Evolutionary conservation across 2,113 vertebrate genomes (phyloP).

Genomic region (human): GRCh38 chrX:12659501-12660000

Average conservation of each 20-base stretch:
- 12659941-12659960: slow-evolving; percentile 30
- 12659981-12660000: background rate
- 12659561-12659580: background rate
- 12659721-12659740: background rate
- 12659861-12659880: slow-evolving; percentile 3
- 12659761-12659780: background rate
- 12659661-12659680: background rate
- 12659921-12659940: slow-evolving; percentile 1
- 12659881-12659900: background rate
- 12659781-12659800: background rate
- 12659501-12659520: background rate
- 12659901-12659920: slow-evolving; percentile 14
- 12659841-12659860: slow-evolving; percentile 39
- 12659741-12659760: background rate
- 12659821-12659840: slow-evolving; percentile 49
- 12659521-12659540: background rate
- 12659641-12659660: background rate
- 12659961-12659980: background rate
- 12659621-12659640: background rate
- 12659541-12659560: background rate
- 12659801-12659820: slow-evolving; percentile 20
- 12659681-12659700: background rate
- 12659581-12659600: background rate
- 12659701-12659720: background rate
- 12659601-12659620: background rate